A percentile compares a stretch with the other conserved stretches of the same genome.
phyloP scores from a whole-genome alignment of 1,140 invertebrate species.

The Pogonognathellus flavescens region DNA sequence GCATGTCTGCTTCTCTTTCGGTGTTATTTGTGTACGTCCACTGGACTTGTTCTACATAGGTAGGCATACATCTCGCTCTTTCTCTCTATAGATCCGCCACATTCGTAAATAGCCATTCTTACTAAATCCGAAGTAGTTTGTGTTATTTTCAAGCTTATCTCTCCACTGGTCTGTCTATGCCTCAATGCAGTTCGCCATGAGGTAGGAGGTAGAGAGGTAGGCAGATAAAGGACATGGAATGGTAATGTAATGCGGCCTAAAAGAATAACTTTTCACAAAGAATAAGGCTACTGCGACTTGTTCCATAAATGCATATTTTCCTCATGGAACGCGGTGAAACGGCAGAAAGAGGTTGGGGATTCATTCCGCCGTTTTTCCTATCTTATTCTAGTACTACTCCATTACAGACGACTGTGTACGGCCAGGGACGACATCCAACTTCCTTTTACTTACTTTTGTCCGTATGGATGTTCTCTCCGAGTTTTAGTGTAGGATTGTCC shows the following conservation, averaged over 20 bases:
- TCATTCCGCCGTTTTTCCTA: too few species aligned
- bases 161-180: background rate
- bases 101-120: slow-evolving; percentile 2
- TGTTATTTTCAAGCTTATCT: slow-evolving; percentile 29
- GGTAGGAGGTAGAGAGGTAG: background rate
- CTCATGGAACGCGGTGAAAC: too few species aligned
- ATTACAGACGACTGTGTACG: too few species aligned
- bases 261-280: background rate
- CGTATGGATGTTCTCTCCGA: background rate
- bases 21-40: slow-evolving; percentile 28
- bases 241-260: background rate
- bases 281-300: background rate
- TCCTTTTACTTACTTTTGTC: background rate
- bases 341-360: too few species aligned
- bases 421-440: background rate
- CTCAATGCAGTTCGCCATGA: slow-evolving; percentile 42
- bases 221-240: background rate
- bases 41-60: too few species aligned
- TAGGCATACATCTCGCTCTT: background rate
- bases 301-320: too few species aligned
- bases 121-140: slow-evolving; percentile 17
- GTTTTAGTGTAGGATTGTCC: background rate
- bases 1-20: slow-evolving; percentile 29
- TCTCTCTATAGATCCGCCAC: background rate
- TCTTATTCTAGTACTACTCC: too few species aligned